Base-by-base conservation (phyloP, 2,888 invertebrate species). In the Tenthredo scrophulariae region DNA sequence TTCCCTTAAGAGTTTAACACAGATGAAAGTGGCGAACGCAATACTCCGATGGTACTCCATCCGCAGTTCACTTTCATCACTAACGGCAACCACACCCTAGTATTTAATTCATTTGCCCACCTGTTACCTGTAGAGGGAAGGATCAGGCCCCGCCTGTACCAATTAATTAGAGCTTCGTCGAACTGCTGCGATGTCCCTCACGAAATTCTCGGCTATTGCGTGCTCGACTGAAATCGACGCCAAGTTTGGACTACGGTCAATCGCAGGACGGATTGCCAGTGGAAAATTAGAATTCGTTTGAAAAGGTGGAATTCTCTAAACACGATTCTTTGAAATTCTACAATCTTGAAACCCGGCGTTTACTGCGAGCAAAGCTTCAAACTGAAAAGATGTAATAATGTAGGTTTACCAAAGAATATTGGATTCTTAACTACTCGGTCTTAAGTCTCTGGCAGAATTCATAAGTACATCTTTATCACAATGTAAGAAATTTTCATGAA, bases 101-200 rank as follows among this genome's bases (percentile, higher is more conserved):
- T 9, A 83, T 83, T 46, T 43, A 46, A 83, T 70, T 83, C 46
- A 50, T 67, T 67, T 62, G 46, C 83, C 83, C 67, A 67, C 67
- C 70, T 83, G 80, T 80, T 62, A 62, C 58, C 77, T 50, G 80
- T 62, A 13, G 22, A 29, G 62, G 62, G 6, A 62, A n/a, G 37
- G 77, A 46, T 54, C 29, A 33, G 77, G 77, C 54, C 80, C 65
- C 37, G 40, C 80, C 65, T 80, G 29, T 29, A 70, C n/a, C 50
- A 83, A 65, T 83, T 83, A 83, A 83, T 80, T 80, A 80, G 65
- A 80, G 80, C 13, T 13, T 40, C 65, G 40, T 22, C 54, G 54
- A 33, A 74, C 22, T 43, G 13, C 5, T 43, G 74, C 29, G 43
- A 15, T 74, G 26, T 43, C 2, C 13, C 67, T 67, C 40, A 74